Conservation (phyloP, 2,888 invertebrate species). For the Andrena praecox region DNA sequence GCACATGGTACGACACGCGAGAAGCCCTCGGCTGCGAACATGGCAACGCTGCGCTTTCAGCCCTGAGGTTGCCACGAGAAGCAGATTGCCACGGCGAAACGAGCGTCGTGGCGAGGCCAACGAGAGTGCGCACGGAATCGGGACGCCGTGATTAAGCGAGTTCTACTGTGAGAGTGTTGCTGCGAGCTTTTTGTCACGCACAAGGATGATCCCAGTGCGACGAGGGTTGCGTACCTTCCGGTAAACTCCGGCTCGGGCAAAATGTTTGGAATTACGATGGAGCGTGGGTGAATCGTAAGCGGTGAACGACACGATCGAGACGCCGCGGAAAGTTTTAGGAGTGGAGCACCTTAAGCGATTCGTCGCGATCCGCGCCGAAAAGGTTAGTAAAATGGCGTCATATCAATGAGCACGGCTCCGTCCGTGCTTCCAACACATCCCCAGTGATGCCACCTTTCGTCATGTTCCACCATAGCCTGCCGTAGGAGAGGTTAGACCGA, state of each 20-base stretch:
- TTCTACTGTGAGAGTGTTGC: slow-evolving; percentile 25
- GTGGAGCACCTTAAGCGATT: slow-evolving; percentile 59
- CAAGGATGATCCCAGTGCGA: slow-evolving; percentile 49
- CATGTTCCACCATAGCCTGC: slow-evolving; percentile 68
- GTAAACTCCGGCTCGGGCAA: slow-evolving; percentile 41
- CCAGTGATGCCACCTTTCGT: slow-evolving; percentile 82
- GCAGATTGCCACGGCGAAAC: slow-evolving; percentile 11
- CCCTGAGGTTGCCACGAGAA: slow-evolving; percentile 37
- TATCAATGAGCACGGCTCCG: slow-evolving; percentile 77
- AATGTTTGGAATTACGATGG: slow-evolving; percentile 33
- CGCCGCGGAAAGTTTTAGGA: slow-evolving; percentile 40
- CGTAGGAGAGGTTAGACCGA: slow-evolving; percentile 74
- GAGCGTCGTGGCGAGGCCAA: slow-evolving; percentile 16
- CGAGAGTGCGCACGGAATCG: background rate
- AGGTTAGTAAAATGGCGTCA: slow-evolving; percentile 85
- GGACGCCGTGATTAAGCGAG: slow-evolving; percentile 10
- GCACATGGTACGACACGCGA: slow-evolving; percentile 47
- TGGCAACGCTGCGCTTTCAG: slow-evolving; percentile 16
- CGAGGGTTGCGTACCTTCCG: slow-evolving; percentile 59
- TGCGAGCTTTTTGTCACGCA: slow-evolving; percentile 57
- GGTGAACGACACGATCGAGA: slow-evolving; percentile 25
- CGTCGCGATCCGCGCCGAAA: slow-evolving; percentile 77
- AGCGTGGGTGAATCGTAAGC: slow-evolving; percentile 29
- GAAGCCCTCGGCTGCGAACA: slow-evolving; percentile 45
- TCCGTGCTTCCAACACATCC: slow-evolving; percentile 73